Conservation (phyloP, 2,797 vertebrate species). For the Decapterus maruadsi region DNA sequence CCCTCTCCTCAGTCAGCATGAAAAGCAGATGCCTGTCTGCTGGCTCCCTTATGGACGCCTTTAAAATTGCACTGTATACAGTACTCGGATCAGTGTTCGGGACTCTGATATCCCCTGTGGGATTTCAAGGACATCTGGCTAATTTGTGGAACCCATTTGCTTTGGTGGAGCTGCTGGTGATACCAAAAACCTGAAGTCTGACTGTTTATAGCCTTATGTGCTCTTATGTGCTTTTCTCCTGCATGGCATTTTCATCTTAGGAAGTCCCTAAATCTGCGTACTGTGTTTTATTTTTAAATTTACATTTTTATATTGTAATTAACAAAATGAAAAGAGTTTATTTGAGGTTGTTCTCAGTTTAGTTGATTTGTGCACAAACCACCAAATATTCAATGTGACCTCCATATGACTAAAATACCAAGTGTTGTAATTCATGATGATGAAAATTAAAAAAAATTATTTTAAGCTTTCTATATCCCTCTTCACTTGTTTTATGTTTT, state of each 20-base stretch:
- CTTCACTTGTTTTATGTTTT: no score
- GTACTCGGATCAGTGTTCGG: conserved; percentile 35
- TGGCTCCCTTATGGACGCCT: conserved; percentile 36
- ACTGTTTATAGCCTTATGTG: conserved; percentile 22
- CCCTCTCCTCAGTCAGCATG: conserved; percentile 45
- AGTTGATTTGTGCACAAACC: background rate
- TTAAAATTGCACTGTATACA: conserved; percentile 44
- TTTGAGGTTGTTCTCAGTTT: background rate
- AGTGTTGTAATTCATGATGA: background rate
- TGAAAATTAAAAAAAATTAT: no score
- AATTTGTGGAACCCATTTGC: conserved; percentile 57
- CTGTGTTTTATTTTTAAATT: background rate
- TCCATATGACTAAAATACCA: background rate
- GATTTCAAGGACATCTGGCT: conserved; percentile 73
- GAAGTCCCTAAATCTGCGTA: background rate
- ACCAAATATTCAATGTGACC: background rate
- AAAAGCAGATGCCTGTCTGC: conserved; percentile 62
- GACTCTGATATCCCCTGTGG: conserved; percentile 45
- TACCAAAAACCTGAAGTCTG: conserved; percentile 29
- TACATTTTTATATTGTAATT: no score
- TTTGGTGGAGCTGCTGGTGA: conserved; percentile 18
- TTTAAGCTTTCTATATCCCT: no score
- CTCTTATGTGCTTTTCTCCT: background rate
- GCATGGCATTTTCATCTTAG: background rate
- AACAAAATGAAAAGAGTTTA: no score